Percentiles rank a stretch among this genome's conserved stretches.
phyloP scores from a whole-genome alignment of 2,888 invertebrate species.

The Oxystoma pomonae region DNA sequence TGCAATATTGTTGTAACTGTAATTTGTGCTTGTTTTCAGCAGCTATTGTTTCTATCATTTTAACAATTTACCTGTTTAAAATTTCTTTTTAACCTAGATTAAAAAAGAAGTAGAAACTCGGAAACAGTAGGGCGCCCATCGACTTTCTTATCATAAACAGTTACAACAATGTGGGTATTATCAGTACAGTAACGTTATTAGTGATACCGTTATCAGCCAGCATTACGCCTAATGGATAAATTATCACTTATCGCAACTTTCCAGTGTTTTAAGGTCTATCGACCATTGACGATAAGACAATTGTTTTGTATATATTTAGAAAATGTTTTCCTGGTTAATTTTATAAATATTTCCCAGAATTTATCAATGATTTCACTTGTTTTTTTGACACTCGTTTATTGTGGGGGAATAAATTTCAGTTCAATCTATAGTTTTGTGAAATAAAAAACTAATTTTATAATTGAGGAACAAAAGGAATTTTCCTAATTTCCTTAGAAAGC shows the following conservation, averaged over 20 bases:
- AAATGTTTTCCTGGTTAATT: neutral
- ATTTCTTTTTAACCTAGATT: neutral
- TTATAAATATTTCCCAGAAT: no score
- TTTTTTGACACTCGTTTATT: no score
- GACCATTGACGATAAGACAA: neutral
- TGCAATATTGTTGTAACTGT: no score
- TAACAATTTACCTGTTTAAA: no score
- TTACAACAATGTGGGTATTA: slow-evolving; percentile 36
- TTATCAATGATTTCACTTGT: no score
- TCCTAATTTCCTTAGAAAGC: no score
- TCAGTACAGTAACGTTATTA: slow-evolving; percentile 36
- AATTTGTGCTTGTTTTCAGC: no score
- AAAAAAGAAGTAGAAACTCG: neutral
- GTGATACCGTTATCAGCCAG: slow-evolving; percentile 40
- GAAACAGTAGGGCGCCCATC: neutral
- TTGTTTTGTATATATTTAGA: neutral
- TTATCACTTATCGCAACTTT: slow-evolving; percentile 39
- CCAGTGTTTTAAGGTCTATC: slow-evolving; percentile 20
- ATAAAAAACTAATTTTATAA: no score
- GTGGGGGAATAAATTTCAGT: no score
- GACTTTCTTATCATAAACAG: neutral
- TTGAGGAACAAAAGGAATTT: no score
- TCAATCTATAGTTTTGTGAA: no score
- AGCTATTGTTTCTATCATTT: no score
- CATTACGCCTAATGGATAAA: slow-evolving; percentile 39